phyloP scores from a whole-genome alignment of 2,888 invertebrate species.

The Dendrolimus pini region DNA sequence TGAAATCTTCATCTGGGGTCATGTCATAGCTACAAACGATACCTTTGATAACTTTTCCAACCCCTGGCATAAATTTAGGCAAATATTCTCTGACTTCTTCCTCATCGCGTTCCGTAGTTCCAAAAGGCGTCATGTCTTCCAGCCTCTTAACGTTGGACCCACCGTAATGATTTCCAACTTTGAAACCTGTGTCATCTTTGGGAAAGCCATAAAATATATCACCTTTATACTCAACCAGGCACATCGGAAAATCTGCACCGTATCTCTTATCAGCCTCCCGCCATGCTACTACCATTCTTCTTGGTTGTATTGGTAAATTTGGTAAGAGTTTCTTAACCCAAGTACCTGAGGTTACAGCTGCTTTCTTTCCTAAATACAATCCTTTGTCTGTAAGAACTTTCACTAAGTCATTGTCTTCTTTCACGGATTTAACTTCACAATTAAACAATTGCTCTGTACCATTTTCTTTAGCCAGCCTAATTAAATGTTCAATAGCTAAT shows the following conservation, averaged over 20 bases:
- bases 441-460: conserved; percentile 5
- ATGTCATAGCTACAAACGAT: conserved; percentile 7
- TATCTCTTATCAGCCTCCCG: not conserved
- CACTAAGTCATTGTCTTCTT: not conserved
- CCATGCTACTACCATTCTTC: conserved; percentile 3
- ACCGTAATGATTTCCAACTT: conserved; percentile 5
- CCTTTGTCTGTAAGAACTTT: conserved; percentile 4
- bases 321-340: conserved; percentile 6
- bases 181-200: conserved; percentile 1
- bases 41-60: conserved; percentile 1
- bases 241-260: conserved; percentile 1
- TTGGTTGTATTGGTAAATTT: conserved; percentile 2
- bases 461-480: conserved; percentile 2
- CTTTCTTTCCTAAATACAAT: conserved; percentile 2
- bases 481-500: conserved; percentile 1
- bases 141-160: not conserved
- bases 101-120: not conserved
- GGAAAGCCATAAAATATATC: conserved; percentile 2
- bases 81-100: conserved; percentile 1
- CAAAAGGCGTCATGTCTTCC: conserved; percentile 1
- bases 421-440: conserved; percentile 3
- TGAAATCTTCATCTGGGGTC: conserved; percentile 8
- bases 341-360: conserved; percentile 3
- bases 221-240: not conserved
- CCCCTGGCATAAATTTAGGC: not conserved